Base-by-base conservation (phyloP, 2,888 invertebrate genomes). In the Hanleya hanleyi region DNA sequence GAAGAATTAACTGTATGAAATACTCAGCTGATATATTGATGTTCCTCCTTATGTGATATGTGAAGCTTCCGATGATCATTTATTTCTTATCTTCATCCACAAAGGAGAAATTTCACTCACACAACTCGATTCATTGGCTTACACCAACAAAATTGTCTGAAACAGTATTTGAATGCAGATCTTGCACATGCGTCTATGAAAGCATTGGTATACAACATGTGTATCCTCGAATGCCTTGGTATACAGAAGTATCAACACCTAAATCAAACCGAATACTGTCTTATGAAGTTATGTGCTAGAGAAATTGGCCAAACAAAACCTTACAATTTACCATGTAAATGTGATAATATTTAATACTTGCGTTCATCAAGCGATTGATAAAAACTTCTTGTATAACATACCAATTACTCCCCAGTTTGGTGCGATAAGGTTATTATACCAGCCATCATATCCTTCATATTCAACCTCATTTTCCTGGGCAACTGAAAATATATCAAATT, bases 351-450 rank as follows among this genome's bases (percentile, higher is more conserved):
- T 22, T 9, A n/a, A 22, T 22, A 57, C 26, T n/a, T 9, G 22
- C 9, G 26, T 12, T 57, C 12, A 12, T 12, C 18, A 9, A 57
- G 12, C 22, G 12, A 12, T 22, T 9, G 9, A 9, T n/a, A 57
- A 18, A 22, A 51, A 36, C 18, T n/a, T n/a, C n/a, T n/a, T n/a
- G n/a, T n/a, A n/a, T n/a, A n/a, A 78, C 85, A 83, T 79, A 91
- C 91, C 92, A 2, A 90, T 87, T 9, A 90, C 91, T 49, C 92
- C 92, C 81, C 90, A 87, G 69, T 89, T 89, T 0, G 91, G 91
- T 71, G 90, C 86, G 29, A 90, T 87, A 3, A 89, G 79, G 78
- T 92, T 92, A 82, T 92, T 92, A 83, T 88, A 92, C 88, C 91
- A 92, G 22, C 92, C 92, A 81, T 92, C 92, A 76, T 86, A 91